Conservation (phyloP, 2,113 vertebrate genomes). For the Lichenostomus cassidix region DNA sequence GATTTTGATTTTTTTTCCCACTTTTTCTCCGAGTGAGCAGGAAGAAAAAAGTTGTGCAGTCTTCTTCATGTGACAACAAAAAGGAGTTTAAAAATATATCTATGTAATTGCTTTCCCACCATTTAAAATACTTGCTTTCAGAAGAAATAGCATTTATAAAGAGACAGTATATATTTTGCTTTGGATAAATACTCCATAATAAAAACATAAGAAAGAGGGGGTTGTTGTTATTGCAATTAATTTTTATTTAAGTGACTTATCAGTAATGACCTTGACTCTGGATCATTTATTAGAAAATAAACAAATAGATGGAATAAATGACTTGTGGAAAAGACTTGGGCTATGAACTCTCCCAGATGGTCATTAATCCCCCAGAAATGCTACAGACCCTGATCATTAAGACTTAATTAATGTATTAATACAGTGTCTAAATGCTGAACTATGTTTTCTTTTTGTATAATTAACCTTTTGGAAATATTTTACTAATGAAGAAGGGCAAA, state of each 20-base stretch:
- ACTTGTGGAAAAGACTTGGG: background rate
- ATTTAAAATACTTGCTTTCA: background rate
- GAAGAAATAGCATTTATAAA: background rate
- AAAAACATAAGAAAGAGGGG: background rate
- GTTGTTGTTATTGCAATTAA: background rate
- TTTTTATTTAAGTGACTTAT: background rate
- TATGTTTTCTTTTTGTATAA: constrained; percentile 1
- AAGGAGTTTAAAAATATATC: background rate
- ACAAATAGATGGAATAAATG: constrained; percentile 20
- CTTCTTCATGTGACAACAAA: background rate
- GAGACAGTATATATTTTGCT: background rate
- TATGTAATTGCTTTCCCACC: background rate
- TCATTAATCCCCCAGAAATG: constrained; percentile 16
- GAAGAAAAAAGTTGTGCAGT: background rate
- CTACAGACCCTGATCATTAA: background rate
- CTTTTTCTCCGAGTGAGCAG: background rate
- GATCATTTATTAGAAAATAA: background rate
- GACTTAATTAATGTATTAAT: constrained; percentile 20
- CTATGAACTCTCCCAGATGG: background rate
- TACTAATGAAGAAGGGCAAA: background rate
- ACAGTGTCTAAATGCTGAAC: background rate
- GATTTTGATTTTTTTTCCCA: background rate
- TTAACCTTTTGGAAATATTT: constrained; percentile 19
- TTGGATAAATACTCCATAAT: background rate
- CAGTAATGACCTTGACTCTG: background rate